These are phyloP conservation scores for Pseudochirops corinnae DNA, from an alignment of 2,797 vertebrate species.

Conservation along the genomic window DNA sequence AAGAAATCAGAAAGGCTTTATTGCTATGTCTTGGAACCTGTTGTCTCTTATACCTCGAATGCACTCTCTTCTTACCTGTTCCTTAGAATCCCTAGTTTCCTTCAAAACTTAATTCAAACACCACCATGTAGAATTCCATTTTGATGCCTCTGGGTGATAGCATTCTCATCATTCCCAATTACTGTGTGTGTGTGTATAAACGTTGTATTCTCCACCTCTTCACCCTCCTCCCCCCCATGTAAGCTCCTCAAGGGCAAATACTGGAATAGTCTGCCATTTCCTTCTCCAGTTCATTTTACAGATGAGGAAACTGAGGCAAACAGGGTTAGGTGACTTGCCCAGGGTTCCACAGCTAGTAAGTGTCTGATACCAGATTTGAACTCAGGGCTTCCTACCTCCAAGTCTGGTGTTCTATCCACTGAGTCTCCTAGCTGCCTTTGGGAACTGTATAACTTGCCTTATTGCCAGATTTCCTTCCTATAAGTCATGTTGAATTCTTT, in stretches of 20 bases:
- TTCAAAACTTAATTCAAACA: not conserved
- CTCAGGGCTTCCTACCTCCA: not conserved
- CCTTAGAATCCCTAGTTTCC: not conserved
- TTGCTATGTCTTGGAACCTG: not conserved
- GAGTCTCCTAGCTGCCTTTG: not conserved
- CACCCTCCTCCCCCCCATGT: not conserved
- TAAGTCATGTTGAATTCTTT: not conserved
- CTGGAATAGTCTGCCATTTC: not conserved
- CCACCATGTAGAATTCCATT: not conserved
- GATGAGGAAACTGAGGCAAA: not conserved
- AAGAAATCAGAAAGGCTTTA: not conserved
- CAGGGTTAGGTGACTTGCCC: not conserved
- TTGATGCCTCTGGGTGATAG: not conserved
- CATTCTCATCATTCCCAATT: not conserved
- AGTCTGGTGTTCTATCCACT: not conserved
- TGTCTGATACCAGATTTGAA: not conserved
- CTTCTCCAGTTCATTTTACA: not conserved
- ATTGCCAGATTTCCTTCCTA: not conserved
- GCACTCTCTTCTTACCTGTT: not conserved
- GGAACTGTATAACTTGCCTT: not conserved
- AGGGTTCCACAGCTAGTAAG: not conserved
- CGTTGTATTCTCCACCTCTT: not conserved
- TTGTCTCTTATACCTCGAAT: not conserved
- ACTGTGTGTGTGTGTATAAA: not conserved
- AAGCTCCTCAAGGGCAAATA: not conserved